phyloP scores from a whole-genome alignment of 2,797 vertebrate species.

The Lagodon rhomboides region DNA sequence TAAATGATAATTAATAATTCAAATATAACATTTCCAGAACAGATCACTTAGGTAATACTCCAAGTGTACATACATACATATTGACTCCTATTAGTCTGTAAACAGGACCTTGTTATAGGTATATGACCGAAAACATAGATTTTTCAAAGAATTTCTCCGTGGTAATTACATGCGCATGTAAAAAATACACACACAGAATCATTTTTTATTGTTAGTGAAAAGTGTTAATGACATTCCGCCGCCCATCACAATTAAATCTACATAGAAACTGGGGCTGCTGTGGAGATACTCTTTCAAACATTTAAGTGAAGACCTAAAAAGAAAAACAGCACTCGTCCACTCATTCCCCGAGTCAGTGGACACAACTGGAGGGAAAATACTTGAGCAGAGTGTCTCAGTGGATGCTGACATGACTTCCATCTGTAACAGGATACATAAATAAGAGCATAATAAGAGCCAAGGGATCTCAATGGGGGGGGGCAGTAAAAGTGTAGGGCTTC shows the following conservation, averaged over 20 bases:
- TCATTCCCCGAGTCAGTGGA: constrained; percentile 16
- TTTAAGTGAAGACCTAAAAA: constrained; percentile 11
- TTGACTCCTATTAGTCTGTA: neutral
- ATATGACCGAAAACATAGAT: neutral
- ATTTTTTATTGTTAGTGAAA: neutral
- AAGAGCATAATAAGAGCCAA: constrained; percentile 78
- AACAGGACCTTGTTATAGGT: neutral
- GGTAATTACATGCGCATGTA: no score
- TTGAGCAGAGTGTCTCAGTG: constrained; percentile 62
- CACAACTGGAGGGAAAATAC: constrained; percentile 64
- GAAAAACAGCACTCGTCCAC: constrained; percentile 5
- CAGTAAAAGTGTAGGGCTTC: constrained; percentile 75
- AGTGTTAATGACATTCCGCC: constrained; percentile 2
- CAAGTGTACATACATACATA: neutral
- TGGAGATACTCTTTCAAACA: constrained; percentile 10
- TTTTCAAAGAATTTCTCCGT: neutral
- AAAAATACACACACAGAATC: neutral
- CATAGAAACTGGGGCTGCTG: constrained; percentile 16
- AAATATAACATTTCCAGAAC: neutral
- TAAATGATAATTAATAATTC: neutral
- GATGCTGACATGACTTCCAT: constrained; percentile 80
- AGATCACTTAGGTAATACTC: neutral
- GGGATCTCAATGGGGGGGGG: constrained; percentile 71
- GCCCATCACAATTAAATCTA: constrained; percentile 12
- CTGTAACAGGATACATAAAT: constrained; percentile 85